Base-by-base conservation (phyloP, 2,113 vertebrate species). In the Engystomops pustulosus region DNA sequence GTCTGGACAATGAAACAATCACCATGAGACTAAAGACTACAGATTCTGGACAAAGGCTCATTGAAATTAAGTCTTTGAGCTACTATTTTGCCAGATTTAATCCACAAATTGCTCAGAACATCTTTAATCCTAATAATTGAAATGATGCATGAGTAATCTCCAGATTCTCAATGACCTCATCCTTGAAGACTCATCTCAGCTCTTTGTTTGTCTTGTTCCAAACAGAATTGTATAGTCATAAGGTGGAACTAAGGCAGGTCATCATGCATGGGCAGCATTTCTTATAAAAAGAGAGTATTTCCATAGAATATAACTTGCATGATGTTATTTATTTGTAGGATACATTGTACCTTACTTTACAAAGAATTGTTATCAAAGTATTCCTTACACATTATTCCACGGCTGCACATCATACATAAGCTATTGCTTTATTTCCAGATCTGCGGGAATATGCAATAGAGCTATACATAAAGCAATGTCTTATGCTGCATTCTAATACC, bases 41-140 rank as follows among this genome's bases (percentile, higher is more conserved):
- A 18, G 45, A 81, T 69, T 68, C 70, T 32, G 44, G 62, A 15
- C 60, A 68, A 15, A 68, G 47, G 51, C 18, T 77, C 12, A 72
- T 82, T 72, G 70, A 38, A 38, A 60, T 44, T 51, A 20, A 44
- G 45, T 7, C 8, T 68, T 36, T 45, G 30, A 44, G 44, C 55
- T 67, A 67, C 60, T 23, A 25, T 76, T 45, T 67, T 47, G 17
- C 55, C 71, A 32, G n/a, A 51, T 76, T 67, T 78, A 84, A 84
- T 84, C 74, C 58, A 53, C 60, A 84, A 78, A 82, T 49, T 84
- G 74, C 55, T 84, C 34, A 38, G n/a, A 53, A 51, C 72, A 36
- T 67, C n/a, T 69, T 78, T 78, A 78, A 84, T 53, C 71, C 72
- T 77, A 36, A 72, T 77, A 84, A 84, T 38, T 84, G 60, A 68